Percentiles rank a stretch among this genome's conserved stretches.
Evolutionary conservation across 2,113 vertebrate species (phyloP).

Genomic region (Hucho hucho): DNA sequence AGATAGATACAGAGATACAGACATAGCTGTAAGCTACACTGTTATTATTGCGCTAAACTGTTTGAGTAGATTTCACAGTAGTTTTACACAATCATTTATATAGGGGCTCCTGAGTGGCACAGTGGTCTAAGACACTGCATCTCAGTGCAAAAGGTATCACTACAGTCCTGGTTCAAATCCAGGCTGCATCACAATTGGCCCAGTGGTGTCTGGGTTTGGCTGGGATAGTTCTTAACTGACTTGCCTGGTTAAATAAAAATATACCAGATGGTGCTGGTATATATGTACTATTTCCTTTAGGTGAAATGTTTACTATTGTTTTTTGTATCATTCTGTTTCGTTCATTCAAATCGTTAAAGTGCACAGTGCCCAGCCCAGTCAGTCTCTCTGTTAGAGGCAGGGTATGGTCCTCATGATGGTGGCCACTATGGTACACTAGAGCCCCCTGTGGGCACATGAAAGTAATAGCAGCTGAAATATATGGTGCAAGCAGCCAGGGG

Average conservation of each 20-base stretch:
- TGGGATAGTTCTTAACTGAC: too few relatives aligned
- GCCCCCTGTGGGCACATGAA: constrained; percentile 84
- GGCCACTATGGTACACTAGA: constrained; percentile 82
- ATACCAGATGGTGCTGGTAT: neutral
- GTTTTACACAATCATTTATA: too few relatives aligned
- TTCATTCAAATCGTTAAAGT: constrained; percentile 1
- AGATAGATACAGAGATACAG: constrained; percentile 42
- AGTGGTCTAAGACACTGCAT: too few relatives aligned
- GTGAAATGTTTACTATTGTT: constrained; percentile 42
- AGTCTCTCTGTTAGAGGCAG: constrained; percentile 33
- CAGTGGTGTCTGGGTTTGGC: too few relatives aligned
- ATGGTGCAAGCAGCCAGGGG: neutral
- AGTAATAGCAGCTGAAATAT: constrained; percentile 48
- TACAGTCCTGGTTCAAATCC: too few relatives aligned
- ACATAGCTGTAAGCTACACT: neutral
- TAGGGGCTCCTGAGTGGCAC: too few relatives aligned
- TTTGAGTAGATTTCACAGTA: neutral
- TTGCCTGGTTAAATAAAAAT: neutral
- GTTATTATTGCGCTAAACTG: neutral
- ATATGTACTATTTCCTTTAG: constrained; percentile 33
- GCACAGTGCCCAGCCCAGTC: neutral
- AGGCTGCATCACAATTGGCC: too few relatives aligned
- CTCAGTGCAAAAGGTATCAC: too few relatives aligned
- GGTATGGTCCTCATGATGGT: constrained; percentile 20
- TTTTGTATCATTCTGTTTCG: constrained; percentile 39